A percentile compares a stretch with the other conserved stretches of the same genome.
Evolutionary conservation across 2,888 invertebrate genomes (phyloP).

Genomic region (Synanthedon myopaeformis): DNA sequence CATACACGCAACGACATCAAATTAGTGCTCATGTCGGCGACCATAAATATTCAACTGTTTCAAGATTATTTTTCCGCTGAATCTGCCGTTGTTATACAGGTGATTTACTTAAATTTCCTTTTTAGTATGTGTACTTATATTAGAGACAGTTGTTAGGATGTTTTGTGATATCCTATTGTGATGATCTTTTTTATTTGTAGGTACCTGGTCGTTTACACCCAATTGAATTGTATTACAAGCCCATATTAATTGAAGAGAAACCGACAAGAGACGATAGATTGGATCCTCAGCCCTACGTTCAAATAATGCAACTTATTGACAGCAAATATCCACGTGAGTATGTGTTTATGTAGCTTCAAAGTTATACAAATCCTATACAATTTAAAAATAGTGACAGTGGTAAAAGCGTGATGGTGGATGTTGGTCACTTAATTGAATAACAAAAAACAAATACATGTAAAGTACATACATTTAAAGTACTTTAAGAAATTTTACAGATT

Average conservation of each 20-base stretch:
- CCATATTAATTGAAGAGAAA: conserved; percentile 66
- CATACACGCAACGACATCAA: conserved; percentile 85
- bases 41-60: conserved; percentile 97
- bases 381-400: neutral
- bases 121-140: neutral
- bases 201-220: conserved; percentile 96
- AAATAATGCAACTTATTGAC: conserved; percentile 92
- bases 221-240: conserved; percentile 89
- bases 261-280: conserved; percentile 78
- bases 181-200: conserved; percentile 34
- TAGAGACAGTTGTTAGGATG: neutral
- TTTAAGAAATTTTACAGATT: too few species aligned
- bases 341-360: neutral
- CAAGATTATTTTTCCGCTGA: conserved; percentile 86
- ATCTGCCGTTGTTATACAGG: conserved; percentile 84
- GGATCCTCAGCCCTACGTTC: conserved; percentile 94
- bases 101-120: conserved; percentile 20
- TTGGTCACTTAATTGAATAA: too few species aligned
- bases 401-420: too few species aligned
- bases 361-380: too few species aligned
- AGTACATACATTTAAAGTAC: too few species aligned
- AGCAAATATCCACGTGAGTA: conserved; percentile 81
- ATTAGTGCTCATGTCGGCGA: conserved; percentile 97
- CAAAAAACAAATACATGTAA: too few species aligned
- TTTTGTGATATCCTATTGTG: neutral